Conservation (phyloP, 2,888 invertebrate genomes). For the Drosophila meridionalis region DNA sequence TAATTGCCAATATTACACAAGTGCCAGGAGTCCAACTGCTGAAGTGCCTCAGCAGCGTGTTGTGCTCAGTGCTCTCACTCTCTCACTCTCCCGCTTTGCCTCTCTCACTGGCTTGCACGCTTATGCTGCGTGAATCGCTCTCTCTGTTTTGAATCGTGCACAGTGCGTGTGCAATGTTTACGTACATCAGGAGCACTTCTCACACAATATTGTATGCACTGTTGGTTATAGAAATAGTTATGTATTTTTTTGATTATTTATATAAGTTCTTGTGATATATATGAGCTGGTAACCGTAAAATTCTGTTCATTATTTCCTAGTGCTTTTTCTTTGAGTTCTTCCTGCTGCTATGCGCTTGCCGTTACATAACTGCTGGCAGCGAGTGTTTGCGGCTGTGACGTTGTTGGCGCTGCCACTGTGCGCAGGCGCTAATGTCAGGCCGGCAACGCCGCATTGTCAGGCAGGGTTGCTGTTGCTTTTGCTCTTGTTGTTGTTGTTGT, state of each 20-base stretch:
- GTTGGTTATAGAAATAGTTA: not conserved
- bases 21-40: conserved; percentile 53
- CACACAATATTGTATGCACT: not conserved
- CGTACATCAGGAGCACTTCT: not conserved
- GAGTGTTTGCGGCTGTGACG: conserved; percentile 43
- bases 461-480: conserved; percentile 44
- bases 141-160: conserved; percentile 30
- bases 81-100: not conserved
- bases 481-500: conserved; percentile 40
- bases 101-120: conserved; percentile 1
- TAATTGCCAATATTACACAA: conserved; percentile 80
- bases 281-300: not conserved
- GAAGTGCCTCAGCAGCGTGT: conserved; percentile 59
- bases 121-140: conserved; percentile 15
- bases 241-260: not conserved
- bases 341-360: not conserved
- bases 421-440: conserved; percentile 48
- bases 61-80: conserved; percentile 12
- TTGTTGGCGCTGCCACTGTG: conserved; percentile 36
- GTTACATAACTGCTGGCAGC: conserved; percentile 46
- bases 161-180: conserved; percentile 39
- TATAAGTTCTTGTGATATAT: not conserved
- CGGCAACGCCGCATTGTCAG: conserved; percentile 54
- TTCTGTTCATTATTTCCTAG: fast-evolving
- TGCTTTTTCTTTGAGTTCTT: not conserved